Base-by-base conservation (phyloP, 2,888 invertebrate species). In the Pseudococcus jackbeardsleyi region DNA sequence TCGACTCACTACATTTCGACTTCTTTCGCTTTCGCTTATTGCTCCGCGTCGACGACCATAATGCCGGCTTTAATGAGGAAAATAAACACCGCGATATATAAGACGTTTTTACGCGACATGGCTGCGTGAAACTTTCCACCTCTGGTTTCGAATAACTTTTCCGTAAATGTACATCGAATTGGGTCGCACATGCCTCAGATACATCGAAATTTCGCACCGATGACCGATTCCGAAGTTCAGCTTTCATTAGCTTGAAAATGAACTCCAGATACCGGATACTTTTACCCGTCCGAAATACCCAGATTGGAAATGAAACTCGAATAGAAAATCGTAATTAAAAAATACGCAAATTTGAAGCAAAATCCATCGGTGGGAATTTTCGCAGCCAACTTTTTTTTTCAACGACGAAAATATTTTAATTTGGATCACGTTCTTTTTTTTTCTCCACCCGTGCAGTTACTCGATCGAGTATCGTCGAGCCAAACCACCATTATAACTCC, bases 271-370 rank as follows among this genome's bases (percentile, higher is more conserved):
- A 54, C n/a, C n/a, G 15, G 54, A 54, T 54, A 54, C n/a, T 54
- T 54, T n/a, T 54, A 33, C 26, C 26, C 26, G 26, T 33, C 3
- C 26, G 3, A 33, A 33, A 33, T 33, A 33, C 26, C 26, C 26
- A n/a, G n/a, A n/a, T n/a, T 9, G 9, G 12, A 12, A 68, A 68
- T 0, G 15, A 64, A 64, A 26, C 19, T 68, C 9, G 9, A 26
- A 12, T 19, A 68, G 7, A 26, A 68, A 68, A 68, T 72, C 72
- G 22, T 82, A 82, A 46, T 82, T 82, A 82, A 82, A 82, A 82
- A 72, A 42, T 8, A 42, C 42, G 17, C 3, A 82, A 39, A 77
- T 39, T 82, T 79, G 7, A n/a, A 42, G 26, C 26, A 33, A 33
- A 33, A 79, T 22, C 79, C 42, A 46, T 42, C 42, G 42, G 7